Conservation (phyloP, 2,888 invertebrate genomes). For the Apamea monoglypha region DNA sequence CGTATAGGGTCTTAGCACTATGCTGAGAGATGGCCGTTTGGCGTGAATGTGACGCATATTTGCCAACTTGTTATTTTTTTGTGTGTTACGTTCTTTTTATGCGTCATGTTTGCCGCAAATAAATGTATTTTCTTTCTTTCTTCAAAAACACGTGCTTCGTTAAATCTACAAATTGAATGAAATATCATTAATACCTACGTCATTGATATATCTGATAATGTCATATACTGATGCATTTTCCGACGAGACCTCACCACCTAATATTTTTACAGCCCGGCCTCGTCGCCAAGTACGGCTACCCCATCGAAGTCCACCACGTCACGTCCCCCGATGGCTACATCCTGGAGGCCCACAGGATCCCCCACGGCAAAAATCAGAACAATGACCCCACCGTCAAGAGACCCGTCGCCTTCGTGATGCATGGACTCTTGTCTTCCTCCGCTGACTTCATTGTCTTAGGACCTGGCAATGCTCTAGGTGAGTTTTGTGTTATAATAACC, state of each 20-base stretch:
- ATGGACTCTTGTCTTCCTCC: slow-evolving; percentile 79
- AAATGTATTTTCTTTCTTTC: too few relatives aligned
- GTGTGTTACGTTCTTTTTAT: too few relatives aligned
- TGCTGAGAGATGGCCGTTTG: too few relatives aligned
- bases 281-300: slow-evolving; percentile 78
- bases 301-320: slow-evolving; percentile 75
- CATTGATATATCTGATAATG: background rate
- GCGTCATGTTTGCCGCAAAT: too few relatives aligned
- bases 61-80: too few relatives aligned
- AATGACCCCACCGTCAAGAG: slow-evolving; percentile 65
- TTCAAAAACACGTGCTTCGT: background rate
- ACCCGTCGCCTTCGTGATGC: slow-evolving; percentile 74
- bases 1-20: too few relatives aligned
- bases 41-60: too few relatives aligned
- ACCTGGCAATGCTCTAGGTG: slow-evolving; percentile 75
- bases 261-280: slow-evolving; percentile 73
- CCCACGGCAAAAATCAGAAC: slow-evolving; percentile 72
- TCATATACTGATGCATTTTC: background rate
- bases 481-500: slow-evolving; percentile 29
- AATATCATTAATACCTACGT: background rate
- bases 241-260: background rate
- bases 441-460: slow-evolving; percentile 78
- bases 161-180: background rate
- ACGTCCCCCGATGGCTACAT: slow-evolving; percentile 78
- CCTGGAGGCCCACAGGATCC: slow-evolving; percentile 78